Conservation (phyloP, 1,140 invertebrate genomes). For the Tenebrio molitor region DNA sequence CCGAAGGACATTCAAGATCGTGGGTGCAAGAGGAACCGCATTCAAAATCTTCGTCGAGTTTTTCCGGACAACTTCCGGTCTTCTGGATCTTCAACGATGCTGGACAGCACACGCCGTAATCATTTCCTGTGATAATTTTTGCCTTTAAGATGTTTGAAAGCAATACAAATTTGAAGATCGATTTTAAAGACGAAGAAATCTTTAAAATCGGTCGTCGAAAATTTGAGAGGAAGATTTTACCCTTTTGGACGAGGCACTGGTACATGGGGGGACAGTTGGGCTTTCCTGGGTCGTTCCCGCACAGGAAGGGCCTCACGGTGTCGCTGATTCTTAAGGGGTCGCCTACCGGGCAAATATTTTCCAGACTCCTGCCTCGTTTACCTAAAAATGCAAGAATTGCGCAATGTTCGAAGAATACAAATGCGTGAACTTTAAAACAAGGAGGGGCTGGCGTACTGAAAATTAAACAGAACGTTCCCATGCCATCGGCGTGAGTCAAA, state of each 20-base stretch:
- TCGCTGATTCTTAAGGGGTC: conserved; percentile 85
- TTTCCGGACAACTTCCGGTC: conserved; percentile 79
- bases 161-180: too few relatives aligned
- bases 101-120: conserved; percentile 91
- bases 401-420: conserved; percentile 24
- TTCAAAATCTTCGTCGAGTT: conserved; percentile 64
- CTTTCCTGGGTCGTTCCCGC: conserved; percentile 84
- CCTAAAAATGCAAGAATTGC: conserved; percentile 66
- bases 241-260: conserved; percentile 81
- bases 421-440: conserved; percentile 20
- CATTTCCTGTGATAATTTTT: conserved; percentile 71
- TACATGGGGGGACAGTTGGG: conserved; percentile 86
- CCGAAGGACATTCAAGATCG: conserved; percentile 83
- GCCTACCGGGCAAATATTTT: conserved; percentile 83
- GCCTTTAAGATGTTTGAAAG: too few relatives aligned
- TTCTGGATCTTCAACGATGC: conserved; percentile 80
- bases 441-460: conserved; percentile 2
- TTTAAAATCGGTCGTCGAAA: neutral
- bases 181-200: too few relatives aligned
- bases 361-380: conserved; percentile 79
- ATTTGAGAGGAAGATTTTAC: conserved; percentile 62
- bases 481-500: conserved; percentile 23
- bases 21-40: conserved; percentile 79
- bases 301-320: conserved; percentile 82
- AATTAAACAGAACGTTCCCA: conserved; percentile 7